phyloP scores from a whole-genome alignment of 1,140 invertebrate genomes.

The Stegodyphus mimosarum region DNA sequence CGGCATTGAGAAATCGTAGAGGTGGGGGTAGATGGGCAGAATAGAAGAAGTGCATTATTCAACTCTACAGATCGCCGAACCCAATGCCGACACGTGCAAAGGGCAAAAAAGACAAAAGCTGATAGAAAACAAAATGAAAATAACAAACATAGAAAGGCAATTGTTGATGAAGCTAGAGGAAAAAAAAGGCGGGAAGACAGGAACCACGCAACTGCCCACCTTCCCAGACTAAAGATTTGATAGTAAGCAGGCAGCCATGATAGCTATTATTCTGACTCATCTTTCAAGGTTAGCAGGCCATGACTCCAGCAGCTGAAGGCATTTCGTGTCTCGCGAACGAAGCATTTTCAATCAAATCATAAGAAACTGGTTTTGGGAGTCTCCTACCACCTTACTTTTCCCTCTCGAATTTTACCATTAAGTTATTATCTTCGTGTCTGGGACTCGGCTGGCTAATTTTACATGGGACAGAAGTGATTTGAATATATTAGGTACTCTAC shows the following conservation, averaged over 20 bases:
- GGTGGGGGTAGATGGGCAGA: background rate
- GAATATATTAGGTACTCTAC: too few relatives aligned
- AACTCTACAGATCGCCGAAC: conserved; percentile 41
- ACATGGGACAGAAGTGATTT: too few relatives aligned
- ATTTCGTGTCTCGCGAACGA: background rate
- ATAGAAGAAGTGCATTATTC: conserved; percentile 19
- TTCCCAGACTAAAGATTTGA: background rate
- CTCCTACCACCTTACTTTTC: background rate
- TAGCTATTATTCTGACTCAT: conserved; percentile 32
- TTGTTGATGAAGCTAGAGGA: conserved; percentile 26
- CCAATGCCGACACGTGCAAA: conserved; percentile 33
- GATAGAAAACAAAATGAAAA: conserved; percentile 17
- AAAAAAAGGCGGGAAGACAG: conserved; percentile 38
- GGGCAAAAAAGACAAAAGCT: conserved; percentile 41
- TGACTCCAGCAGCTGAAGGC: background rate
- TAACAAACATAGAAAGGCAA: conserved; percentile 14
- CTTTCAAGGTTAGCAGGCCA: conserved; percentile 44
- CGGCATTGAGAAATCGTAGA: too few relatives aligned
- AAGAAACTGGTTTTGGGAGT: background rate
- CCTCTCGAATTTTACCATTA: too few relatives aligned
- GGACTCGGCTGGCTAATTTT: too few relatives aligned
- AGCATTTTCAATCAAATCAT: background rate
- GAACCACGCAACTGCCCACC: conserved; percentile 44
- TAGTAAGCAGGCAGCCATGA: conserved; percentile 19
- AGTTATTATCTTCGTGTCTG: too few relatives aligned